phyloP scores from a whole-genome alignment of 2,113 vertebrate genomes.

The Sardina pilchardus region DNA sequence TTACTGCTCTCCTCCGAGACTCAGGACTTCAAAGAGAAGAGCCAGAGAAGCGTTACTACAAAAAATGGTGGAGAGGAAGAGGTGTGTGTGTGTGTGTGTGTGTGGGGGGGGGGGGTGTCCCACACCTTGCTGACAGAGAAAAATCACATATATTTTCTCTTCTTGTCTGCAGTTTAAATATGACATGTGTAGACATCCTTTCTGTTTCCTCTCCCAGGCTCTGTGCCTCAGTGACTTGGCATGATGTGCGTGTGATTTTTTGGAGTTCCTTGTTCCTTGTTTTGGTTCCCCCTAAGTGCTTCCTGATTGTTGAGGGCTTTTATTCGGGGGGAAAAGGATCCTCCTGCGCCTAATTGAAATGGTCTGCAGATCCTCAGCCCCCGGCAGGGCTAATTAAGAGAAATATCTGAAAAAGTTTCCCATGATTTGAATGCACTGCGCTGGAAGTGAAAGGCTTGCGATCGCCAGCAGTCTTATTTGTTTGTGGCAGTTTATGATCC shows the following conservation, averaged over 20 bases:
- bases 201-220: neutral
- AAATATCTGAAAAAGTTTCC: conserved; percentile 5
- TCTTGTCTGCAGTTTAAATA: neutral
- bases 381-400: neutral
- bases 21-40: conserved; percentile 69
- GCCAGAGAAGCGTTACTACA: conserved; percentile 47
- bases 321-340: neutral
- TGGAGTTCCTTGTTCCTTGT: neutral
- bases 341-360: neutral
- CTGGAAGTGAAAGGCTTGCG: neutral
- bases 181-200: neutral
- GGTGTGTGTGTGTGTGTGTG: conserved; percentile 45
- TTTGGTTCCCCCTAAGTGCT: neutral
- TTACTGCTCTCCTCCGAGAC: conserved; percentile 64
- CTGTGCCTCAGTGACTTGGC: neutral
- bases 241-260: neutral
- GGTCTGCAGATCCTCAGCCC: neutral
- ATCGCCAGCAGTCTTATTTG: conserved; percentile 10
- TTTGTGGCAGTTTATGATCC: conserved; percentile 7
- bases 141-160: neutral
- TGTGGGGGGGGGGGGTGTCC: conserved; percentile 20
- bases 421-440: conserved; percentile 18
- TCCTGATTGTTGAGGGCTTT: neutral
- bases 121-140: neutral
- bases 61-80: conserved; percentile 51